These are phyloP conservation scores for Ahaetulla prasina DNA, from an alignment of 2,113 vertebrate species.

Conservation along the genomic window DNA sequence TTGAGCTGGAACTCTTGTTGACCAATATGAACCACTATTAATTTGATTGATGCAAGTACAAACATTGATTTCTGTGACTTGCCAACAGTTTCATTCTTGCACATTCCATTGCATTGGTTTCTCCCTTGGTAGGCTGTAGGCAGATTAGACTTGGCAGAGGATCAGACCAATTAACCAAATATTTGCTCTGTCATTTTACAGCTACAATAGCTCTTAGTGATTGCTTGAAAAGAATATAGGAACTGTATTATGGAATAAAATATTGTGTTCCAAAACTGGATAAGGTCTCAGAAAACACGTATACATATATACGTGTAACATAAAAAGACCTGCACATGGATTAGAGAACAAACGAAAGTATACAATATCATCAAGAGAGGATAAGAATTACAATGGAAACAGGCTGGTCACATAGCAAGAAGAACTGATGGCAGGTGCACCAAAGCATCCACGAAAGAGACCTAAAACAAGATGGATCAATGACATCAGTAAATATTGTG, in stretches of 20 bases:
- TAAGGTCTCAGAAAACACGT: background rate
- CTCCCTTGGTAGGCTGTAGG: conserved; percentile 23
- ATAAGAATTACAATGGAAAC: background rate
- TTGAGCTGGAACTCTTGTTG: background rate
- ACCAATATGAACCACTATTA: background rate
- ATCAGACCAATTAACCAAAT: conserved; percentile 7
- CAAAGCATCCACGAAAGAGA: background rate
- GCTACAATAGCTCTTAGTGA: background rate
- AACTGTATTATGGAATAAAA: background rate
- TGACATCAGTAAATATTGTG: background rate
- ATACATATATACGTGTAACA: background rate
- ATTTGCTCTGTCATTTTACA: conserved; percentile 26
- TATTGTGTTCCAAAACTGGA: background rate
- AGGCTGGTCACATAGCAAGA: background rate
- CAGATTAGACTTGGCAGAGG: conserved; percentile 13
- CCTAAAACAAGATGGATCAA: background rate
- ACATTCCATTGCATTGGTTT: conserved; percentile 22
- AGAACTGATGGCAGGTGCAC: background rate
- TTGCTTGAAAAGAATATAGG: background rate
- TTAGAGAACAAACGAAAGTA: background rate
- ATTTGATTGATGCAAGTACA: background rate
- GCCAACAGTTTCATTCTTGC: conserved; percentile 31
- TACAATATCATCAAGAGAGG: background rate
- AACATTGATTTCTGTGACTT: conserved; percentile 2
- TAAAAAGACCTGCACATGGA: background rate